phyloP scores from a whole-genome alignment of 2,888 invertebrate species.

The Drosophila hamatofila region DNA sequence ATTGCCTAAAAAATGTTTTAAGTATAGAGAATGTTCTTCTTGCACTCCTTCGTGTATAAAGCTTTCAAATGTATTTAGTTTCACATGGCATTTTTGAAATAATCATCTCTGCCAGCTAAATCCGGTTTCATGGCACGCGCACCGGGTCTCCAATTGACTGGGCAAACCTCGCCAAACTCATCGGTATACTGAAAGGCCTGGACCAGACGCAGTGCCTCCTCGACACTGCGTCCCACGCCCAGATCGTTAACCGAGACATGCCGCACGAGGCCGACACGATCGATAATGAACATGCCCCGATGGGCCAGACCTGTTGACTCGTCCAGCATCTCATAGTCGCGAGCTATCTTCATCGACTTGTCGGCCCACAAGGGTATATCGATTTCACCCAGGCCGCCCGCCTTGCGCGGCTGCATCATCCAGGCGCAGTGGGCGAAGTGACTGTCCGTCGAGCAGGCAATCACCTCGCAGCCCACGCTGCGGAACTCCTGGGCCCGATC shows the following conservation, averaged over 20 bases:
- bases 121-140: conserved; percentile 41
- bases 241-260: conserved; percentile 98
- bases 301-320: conserved; percentile 95
- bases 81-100: conserved; percentile 55
- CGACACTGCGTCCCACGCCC: conserved; percentile 95
- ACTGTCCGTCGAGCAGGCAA: conserved; percentile 97
- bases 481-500: conserved; percentile 93
- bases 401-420: conserved; percentile 96
- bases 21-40: background rate
- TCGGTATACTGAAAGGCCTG: conserved; percentile 98
- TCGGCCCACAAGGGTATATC: conserved; percentile 97
- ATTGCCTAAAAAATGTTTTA: background rate
- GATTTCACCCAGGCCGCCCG: conserved; percentile 96
- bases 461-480: conserved; percentile 92
- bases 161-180: conserved; percentile 96
- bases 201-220: conserved; percentile 95
- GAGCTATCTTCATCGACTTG: conserved; percentile 93
- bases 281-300: conserved; percentile 97
- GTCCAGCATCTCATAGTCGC: conserved; percentile 94
- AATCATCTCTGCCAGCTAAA: conserved; percentile 41
- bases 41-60: conserved; percentile 83
- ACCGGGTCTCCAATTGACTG: conserved; percentile 86
- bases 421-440: conserved; percentile 98
- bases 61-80: background rate
- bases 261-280: conserved; percentile 92